Percentiles rank a stretch among this genome's conserved stretches.
phyloP scores from a whole-genome alignment of 2,797 vertebrate genomes.

The Phrynocephalus guinanensis region DNA sequence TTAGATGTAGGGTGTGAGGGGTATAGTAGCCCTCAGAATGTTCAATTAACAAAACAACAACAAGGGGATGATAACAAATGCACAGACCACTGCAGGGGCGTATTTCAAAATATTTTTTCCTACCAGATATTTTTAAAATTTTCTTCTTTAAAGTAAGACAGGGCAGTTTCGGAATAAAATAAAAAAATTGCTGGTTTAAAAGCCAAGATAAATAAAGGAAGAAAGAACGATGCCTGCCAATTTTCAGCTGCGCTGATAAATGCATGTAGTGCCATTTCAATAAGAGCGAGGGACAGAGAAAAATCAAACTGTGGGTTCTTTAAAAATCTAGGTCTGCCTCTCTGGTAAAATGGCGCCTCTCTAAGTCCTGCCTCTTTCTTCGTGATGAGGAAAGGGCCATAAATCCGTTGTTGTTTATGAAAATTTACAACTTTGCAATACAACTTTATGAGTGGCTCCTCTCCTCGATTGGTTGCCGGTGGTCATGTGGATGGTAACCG shows the following conservation, averaged over 20 bases:
- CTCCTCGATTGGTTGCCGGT: conserved; percentile 89
- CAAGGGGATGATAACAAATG: neutral
- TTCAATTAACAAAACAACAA: too few species aligned
- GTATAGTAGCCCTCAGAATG: neutral
- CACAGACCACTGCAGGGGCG: neutral
- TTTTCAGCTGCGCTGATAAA: conserved; percentile 36
- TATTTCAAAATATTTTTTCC: conserved; percentile 2
- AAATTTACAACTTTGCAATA: conserved; percentile 99
- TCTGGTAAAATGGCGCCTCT: conserved; percentile 95
- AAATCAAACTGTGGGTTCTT: conserved; percentile 72
- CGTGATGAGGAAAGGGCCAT: conserved; percentile 91
- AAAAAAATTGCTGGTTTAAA: neutral
- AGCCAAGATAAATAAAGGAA: neutral
- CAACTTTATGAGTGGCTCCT: conserved; percentile 96
- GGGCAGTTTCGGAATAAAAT: neutral
- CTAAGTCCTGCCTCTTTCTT: conserved; percentile 88
- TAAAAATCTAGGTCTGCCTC: conserved; percentile 75
- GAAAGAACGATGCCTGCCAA: neutral
- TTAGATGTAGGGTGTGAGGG: neutral
- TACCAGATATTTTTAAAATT: too few species aligned
- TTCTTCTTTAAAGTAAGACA: neutral
- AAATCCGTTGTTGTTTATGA: conserved; percentile 99
- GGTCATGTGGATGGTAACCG: conserved; percentile 92
- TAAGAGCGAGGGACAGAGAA: conserved; percentile 8
- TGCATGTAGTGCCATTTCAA: conserved; percentile 63